Evolutionary conservation across 2,797 vertebrate genomes (phyloP), one percentile per base, ranked within the genome.

Genomic region (Setipinna tenuifilis): DNA sequence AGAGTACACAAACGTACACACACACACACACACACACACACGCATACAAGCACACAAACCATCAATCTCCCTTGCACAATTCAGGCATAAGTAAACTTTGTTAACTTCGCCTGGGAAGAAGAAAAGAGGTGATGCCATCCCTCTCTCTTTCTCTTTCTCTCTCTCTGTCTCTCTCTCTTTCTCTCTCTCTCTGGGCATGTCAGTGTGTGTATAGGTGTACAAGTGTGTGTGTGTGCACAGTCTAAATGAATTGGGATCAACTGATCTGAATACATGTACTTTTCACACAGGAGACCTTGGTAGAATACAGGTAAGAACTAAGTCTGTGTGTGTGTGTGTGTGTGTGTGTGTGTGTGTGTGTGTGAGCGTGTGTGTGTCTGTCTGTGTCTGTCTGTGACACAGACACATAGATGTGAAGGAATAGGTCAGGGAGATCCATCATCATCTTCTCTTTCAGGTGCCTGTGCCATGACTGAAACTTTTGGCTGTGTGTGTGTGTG

Each of bases 311-410:
- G n/a, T n/a, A n/a, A n/a, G n/a, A n/a, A n/a, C n/a, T n/a, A n/a
- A n/a, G 61, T 25, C 6, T 14, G 25, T 68, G 25, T 6, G 10
- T 28, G 6, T 68, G 65, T 71, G 25, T 71, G 65, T 71, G 25
- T 68, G 65, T 31, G 10, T 68, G 57, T 84, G 19, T 90, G 89
- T 93, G 93, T 92, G 91, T 90, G 86, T 71, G 75, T 89, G 89
- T 62, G 59, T 62, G 59, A 11, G 62, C 28, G 65, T 71, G 65
- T 6, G 65, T 71, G 28, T 28, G 25, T 35, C 10, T 35, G 65
- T 35, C 23, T 71, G 28, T 31, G n/a, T 65, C 5, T 65, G 61
- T 65, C 0, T 23, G 6, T 23, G 61, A 25, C 46, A 48, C 46
- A 48, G 46, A 48, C 46, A 48, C 46, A 48, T 48, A 48, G 46